phyloP scores from a whole-genome alignment of 2,797 vertebrate genomes.

The Neosilurus hyrtlii region DNA sequence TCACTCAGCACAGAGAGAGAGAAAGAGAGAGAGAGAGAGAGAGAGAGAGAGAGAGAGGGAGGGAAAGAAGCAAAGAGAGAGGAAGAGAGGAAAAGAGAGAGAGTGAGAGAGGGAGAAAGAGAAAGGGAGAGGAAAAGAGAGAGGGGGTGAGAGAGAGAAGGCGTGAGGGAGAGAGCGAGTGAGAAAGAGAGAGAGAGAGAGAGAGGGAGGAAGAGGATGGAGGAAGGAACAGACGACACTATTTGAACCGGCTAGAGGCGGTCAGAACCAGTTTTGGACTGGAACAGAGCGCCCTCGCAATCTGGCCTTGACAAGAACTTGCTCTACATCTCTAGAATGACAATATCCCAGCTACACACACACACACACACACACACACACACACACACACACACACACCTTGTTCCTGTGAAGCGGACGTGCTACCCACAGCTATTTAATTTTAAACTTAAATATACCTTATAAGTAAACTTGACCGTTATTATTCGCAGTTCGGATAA shows the following conservation, averaged over 20 bases:
- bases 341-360: slow-evolving; percentile 37
- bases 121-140: neutral
- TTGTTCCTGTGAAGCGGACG: too few species aligned
- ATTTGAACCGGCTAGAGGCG: slow-evolving; percentile 42
- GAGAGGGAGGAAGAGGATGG: slow-evolving; percentile 4
- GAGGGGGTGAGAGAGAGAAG: neutral
- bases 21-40: slow-evolving; percentile 19
- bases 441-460: too few species aligned
- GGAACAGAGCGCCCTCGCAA: slow-evolving; percentile 26
- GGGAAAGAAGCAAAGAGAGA: neutral
- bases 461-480: too few species aligned
- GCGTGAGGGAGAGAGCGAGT: neutral
- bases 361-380: slow-evolving; percentile 31
- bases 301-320: slow-evolving; percentile 36
- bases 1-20: slow-evolving; percentile 23
- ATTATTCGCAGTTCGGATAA: too few species aligned
- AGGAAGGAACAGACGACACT: slow-evolving; percentile 28
- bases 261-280: slow-evolving; percentile 48
- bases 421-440: too few species aligned
- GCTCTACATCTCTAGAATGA: slow-evolving; percentile 41
- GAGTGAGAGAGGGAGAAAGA: neutral
- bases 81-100: neutral
- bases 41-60: neutral
- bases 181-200: neutral
- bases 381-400: slow-evolving; percentile 26